phyloP scores from a whole-genome alignment of 2,113 vertebrate genomes.

The Physeter macrocephalus region DNA sequence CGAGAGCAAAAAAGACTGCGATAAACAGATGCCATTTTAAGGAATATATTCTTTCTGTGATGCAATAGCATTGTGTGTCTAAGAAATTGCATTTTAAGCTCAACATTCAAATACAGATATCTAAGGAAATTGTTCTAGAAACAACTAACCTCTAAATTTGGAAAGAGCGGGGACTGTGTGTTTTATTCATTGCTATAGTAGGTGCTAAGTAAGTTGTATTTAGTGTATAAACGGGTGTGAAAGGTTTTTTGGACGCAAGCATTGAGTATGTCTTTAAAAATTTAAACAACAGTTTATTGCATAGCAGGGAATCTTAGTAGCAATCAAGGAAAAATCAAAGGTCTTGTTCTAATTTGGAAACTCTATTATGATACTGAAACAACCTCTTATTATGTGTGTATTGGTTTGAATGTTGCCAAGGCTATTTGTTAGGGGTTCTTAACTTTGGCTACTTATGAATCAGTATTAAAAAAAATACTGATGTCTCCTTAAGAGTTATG shows the following conservation, averaged over 20 bases:
- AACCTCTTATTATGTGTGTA: background rate
- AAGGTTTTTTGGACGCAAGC: background rate
- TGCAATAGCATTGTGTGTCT: background rate
- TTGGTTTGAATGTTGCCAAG: background rate
- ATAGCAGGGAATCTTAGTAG: conserved; percentile 9
- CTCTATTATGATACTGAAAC: conserved; percentile 48
- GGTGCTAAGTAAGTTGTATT: background rate
- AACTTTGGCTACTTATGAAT: background rate
- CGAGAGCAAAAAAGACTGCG: background rate
- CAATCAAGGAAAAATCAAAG: conserved; percentile 55
- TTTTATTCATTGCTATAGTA: background rate
- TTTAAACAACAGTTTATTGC: conserved; percentile 31
- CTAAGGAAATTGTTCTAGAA: background rate
- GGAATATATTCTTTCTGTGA: background rate
- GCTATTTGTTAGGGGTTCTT: background rate
- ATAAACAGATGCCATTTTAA: background rate
- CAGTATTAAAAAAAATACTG: background rate
- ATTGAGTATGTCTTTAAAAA: background rate
- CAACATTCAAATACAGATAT: background rate
- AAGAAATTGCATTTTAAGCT: background rate
- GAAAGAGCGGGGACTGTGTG: background rate
- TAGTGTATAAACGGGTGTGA: background rate
- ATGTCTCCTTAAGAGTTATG: background rate
- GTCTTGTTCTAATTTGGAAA: conserved; percentile 44
- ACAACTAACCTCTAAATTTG: background rate